Evolutionary conservation across 2,797 vertebrate species (phyloP).

Genomic region (Lithobates sylvaticus): DNA sequence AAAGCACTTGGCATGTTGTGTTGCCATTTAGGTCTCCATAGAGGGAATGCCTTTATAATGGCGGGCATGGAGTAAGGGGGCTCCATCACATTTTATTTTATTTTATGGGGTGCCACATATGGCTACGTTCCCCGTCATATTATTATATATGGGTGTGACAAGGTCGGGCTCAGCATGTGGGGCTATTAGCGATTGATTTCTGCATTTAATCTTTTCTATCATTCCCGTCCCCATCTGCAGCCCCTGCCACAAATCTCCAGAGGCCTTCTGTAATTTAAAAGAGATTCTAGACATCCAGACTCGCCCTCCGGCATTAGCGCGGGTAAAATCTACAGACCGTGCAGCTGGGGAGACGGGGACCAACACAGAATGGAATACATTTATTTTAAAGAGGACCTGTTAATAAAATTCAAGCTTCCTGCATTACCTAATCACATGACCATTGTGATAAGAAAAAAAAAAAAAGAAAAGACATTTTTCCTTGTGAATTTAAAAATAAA

Average conservation of each 20-base stretch:
- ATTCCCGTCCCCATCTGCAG: slow-evolving; percentile 1
- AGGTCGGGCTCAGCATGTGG: background rate
- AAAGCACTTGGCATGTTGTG: background rate
- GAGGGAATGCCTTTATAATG: background rate
- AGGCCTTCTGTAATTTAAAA: slow-evolving; percentile 8
- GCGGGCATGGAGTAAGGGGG: too few relatives aligned
- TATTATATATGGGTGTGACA: background rate
- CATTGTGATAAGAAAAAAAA: too few relatives aligned
- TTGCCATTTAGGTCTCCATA: background rate
- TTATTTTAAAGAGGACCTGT: background rate
- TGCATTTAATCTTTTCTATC: slow-evolving; percentile 6
- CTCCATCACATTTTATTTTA: background rate
- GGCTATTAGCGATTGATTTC: background rate
- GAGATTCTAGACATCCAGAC: background rate
- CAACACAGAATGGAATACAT: background rate
- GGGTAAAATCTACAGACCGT: background rate
- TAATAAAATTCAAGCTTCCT: too few relatives aligned
- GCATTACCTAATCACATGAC: too few relatives aligned
- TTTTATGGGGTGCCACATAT: background rate
- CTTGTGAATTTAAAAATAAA: too few relatives aligned
- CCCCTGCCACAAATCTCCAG: background rate
- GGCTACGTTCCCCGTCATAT: too few relatives aligned
- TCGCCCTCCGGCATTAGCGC: background rate
- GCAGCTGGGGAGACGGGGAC: background rate
- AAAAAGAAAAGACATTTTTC: too few relatives aligned